These are phyloP conservation scores for Spialia ferax DNA, from an alignment of 2,888 invertebrate species.

Conservation along the genomic window DNA sequence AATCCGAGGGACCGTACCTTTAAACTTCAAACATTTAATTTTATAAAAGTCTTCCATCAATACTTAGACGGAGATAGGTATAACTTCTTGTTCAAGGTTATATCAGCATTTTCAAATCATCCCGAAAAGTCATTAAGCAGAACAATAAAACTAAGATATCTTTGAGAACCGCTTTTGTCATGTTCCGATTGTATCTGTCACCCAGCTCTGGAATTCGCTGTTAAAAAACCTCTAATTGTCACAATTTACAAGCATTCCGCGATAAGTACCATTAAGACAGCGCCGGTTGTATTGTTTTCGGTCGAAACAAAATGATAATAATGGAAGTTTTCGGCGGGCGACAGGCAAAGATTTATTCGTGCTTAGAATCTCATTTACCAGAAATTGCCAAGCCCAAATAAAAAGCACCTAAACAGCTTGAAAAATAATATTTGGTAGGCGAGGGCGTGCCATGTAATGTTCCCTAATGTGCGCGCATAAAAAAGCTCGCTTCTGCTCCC, in stretches of 20 bases:
- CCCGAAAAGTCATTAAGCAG: not conserved
- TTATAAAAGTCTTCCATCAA: too few relatives aligned
- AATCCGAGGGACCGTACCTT: too few relatives aligned
- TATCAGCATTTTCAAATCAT: not conserved
- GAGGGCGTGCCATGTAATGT: constrained; percentile 62
- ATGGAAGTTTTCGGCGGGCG: constrained; percentile 57
- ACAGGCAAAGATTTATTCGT: constrained; percentile 73
- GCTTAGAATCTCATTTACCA: constrained; percentile 80
- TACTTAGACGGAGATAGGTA: too few relatives aligned
- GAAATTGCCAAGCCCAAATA: constrained; percentile 63
- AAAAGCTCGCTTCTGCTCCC: constrained; percentile 59
- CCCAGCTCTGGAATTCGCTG: constrained; percentile 12
- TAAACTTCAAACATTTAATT: too few relatives aligned
- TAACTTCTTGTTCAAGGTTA: not conserved
- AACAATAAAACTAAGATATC: constrained; percentile 4
- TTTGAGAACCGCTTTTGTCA: not conserved
- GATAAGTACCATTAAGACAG: constrained; percentile 33
- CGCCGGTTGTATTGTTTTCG: constrained; percentile 35
- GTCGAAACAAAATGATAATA: constrained; percentile 58
- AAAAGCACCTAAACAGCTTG: constrained; percentile 78
- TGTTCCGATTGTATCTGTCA: constrained; percentile 25
- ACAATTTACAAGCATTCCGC: constrained; percentile 31
- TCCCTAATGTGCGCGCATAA: constrained; percentile 73
- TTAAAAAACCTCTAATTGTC: constrained; percentile 30
- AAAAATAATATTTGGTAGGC: constrained; percentile 73